Conservation (phyloP, 2,888 invertebrate genomes). For the Laspeyria flexula region DNA sequence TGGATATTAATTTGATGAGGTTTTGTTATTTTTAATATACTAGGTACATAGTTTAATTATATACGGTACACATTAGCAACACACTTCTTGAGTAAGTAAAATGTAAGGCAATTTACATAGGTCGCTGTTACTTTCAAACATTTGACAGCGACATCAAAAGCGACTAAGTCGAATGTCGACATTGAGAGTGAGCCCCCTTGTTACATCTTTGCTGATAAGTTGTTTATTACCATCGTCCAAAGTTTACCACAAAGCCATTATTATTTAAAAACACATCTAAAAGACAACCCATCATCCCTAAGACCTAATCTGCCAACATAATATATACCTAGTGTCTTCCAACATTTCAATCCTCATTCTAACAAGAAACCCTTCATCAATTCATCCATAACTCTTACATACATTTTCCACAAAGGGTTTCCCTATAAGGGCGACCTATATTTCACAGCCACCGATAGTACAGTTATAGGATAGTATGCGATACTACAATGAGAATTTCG, state of each 20-base stretch:
- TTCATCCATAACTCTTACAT: constrained; percentile 13
- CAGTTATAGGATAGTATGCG: constrained; percentile 37
- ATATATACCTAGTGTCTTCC: neutral
- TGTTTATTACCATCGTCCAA: too few relatives aligned
- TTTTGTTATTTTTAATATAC: too few relatives aligned
- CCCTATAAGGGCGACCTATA: constrained; percentile 24
- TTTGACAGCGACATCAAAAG: too few relatives aligned
- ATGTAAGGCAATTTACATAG: too few relatives aligned
- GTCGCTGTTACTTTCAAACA: too few relatives aligned
- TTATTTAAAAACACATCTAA: too few relatives aligned
- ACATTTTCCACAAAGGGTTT: constrained; percentile 29
- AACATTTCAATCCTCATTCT: constrained; percentile 1
- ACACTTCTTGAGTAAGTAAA: too few relatives aligned
- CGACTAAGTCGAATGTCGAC: too few relatives aligned
- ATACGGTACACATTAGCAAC: too few relatives aligned
- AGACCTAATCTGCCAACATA: neutral
- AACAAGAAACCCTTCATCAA: constrained; percentile 9
- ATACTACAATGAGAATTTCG: constrained; percentile 46
- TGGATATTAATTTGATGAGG: neutral
- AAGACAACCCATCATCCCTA: neutral
- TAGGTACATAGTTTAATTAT: too few relatives aligned
- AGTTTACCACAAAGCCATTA: neutral
- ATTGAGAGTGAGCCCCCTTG: too few relatives aligned
- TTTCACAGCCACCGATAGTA: constrained; percentile 34
- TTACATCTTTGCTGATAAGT: too few relatives aligned